Conservation (phyloP, 1,140 invertebrate genomes). For the Aphaenogaster rudis region DNA sequence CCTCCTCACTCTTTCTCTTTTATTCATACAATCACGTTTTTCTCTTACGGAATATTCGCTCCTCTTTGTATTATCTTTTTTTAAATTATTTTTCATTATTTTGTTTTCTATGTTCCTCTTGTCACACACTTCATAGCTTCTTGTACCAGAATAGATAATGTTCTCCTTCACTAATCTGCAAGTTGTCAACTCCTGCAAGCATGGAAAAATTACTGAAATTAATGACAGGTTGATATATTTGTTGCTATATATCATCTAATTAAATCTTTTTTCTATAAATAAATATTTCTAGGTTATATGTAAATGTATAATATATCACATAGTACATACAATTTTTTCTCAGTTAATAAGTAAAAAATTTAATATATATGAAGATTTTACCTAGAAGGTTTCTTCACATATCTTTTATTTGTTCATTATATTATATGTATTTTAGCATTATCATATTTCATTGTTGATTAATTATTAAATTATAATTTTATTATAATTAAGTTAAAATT, state of each 20-base stretch:
- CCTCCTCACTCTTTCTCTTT: background rate
- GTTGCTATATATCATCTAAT: background rate
- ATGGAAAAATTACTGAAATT: background rate
- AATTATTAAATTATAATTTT: no score
- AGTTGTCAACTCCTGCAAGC: constrained; percentile 92
- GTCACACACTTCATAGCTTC: constrained; percentile 90
- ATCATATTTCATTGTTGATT: no score
- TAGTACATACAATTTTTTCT: background rate
- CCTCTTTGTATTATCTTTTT: constrained; percentile 15
- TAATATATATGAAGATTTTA: no score
- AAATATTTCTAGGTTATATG: background rate
- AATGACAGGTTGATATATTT: background rate
- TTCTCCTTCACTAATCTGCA: constrained; percentile 93
- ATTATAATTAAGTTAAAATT: no score
- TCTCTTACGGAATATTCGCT: background rate
- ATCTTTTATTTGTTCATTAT: no score
- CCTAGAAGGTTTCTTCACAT: no score
- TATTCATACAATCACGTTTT: background rate
- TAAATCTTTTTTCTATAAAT: background rate
- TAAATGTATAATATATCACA: background rate
- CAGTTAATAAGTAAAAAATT: no score
- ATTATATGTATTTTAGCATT: no score
- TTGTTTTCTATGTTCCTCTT: constrained; percentile 58
- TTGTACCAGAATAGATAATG: constrained; percentile 97
- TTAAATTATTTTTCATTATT: constrained; percentile 47